phyloP scores from a whole-genome alignment of 2,888 invertebrate species.

The Bhutanitis thaidina region DNA sequence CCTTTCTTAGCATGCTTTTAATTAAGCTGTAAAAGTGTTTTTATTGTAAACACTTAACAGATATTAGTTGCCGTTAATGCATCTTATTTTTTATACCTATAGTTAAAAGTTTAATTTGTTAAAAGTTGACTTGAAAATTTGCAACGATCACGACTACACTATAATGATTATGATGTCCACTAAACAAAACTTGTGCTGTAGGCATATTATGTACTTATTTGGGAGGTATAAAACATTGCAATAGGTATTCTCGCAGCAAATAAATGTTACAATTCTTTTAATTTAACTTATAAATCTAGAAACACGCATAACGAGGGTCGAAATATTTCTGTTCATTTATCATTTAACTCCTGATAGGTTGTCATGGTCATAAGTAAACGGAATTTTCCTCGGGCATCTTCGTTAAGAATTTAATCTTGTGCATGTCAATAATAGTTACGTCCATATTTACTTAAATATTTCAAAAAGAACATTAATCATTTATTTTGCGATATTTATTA shows the following conservation, averaged over 20 bases:
- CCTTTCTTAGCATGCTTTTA: conserved; percentile 24
- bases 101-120: no score
- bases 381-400: conserved; percentile 8
- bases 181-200: no score
- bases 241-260: no score
- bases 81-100: no score
- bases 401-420: conserved; percentile 17
- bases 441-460: not conserved
- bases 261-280: no score
- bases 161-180: no score
- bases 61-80: not conserved
- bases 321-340: not conserved
- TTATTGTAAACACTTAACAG: not conserved
- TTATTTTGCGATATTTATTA: not conserved
- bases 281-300: no score
- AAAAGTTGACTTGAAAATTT: no score
- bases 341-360: not conserved
- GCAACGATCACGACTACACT: no score
- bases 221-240: no score
- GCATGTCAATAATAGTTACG: conserved; percentile 7
- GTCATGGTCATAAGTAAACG: not conserved
- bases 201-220: no score
- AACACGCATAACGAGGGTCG: not conserved
- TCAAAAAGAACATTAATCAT: conserved; percentile 3
- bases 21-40: conserved; percentile 25